Evolutionary conservation across 2,113 vertebrate species (phyloP).

Genomic region (Lepidothrix coronata): DNA sequence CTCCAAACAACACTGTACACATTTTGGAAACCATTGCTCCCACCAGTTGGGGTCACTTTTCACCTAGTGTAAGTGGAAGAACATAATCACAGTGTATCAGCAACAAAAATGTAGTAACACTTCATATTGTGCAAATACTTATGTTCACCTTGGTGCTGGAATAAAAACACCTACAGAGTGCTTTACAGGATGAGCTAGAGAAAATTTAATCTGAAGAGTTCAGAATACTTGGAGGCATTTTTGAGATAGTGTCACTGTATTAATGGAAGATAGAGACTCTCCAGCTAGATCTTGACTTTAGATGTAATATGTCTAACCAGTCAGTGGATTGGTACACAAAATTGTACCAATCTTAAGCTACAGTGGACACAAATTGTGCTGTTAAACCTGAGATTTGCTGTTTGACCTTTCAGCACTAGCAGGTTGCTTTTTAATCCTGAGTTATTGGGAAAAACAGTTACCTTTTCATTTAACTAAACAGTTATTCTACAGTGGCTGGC

Average conservation of each 20-base stretch:
- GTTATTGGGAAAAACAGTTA: not conserved
- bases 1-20: not conserved
- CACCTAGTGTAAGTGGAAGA: not conserved
- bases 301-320: not conserved
- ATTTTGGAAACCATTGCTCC: not conserved
- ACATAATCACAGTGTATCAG: not conserved
- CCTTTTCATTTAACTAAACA: not conserved
- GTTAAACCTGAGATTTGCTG: not conserved
- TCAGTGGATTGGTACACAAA: not conserved
- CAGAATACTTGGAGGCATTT: not conserved
- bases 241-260: not conserved
- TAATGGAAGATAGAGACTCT: not conserved
- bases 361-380: not conserved
- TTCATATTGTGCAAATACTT: not conserved
- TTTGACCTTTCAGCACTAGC: not conserved
- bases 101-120: not conserved
- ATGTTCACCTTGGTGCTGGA: not conserved
- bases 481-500: not conserved
- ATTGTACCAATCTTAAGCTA: not conserved
- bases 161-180: not conserved
- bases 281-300: not conserved
- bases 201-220: not conserved
- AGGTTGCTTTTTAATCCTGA: not conserved
- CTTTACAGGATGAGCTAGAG: not conserved
- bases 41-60: not conserved